Percentiles rank a stretch among this genome's conserved stretches.
Conservation (phyloP, 1,140 invertebrate genomes). For the Drosophila dunni region DNA sequence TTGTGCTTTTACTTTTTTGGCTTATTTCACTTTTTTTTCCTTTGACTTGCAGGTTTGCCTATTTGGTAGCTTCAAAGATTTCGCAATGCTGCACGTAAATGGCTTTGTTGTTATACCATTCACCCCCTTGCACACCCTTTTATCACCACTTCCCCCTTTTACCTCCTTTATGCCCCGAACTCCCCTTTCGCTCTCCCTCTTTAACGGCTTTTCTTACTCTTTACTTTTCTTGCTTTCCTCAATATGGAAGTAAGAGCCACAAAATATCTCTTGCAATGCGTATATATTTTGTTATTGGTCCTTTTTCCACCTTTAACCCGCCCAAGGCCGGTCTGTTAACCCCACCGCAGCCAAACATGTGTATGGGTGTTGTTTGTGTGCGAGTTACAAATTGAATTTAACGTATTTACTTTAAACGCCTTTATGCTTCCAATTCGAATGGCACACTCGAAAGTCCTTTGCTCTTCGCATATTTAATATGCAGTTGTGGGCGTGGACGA, state of each 20-base stretch:
- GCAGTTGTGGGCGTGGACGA: conserved; percentile 19
- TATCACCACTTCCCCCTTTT: neutral
- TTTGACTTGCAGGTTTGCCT: conserved; percentile 42
- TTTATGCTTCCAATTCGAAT: conserved; percentile 26
- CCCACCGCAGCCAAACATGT: conserved; percentile 9
- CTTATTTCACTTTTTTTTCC: conserved; percentile 6
- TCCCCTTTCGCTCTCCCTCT: neutral
- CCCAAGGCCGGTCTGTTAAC: conserved; percentile 23
- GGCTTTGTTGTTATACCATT: conserved; percentile 51
- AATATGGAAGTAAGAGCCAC: conserved; percentile 16
- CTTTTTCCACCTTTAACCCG: conserved; percentile 32
- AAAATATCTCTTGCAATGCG: conserved; percentile 53
- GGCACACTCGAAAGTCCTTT: conserved; percentile 29
- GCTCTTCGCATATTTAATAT: conserved; percentile 43
- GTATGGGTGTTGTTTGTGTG: conserved; percentile 20
- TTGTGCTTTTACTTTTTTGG: neutral
- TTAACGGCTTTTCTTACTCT: neutral
- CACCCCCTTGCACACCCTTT: neutral
- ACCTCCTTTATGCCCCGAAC: neutral
- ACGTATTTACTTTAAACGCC: conserved; percentile 74
- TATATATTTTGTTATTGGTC: conserved; percentile 69
- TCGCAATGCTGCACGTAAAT: conserved; percentile 45
- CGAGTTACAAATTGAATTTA: conserved; percentile 72
- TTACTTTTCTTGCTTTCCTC: conserved; percentile 9
- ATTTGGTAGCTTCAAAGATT: conserved; percentile 55